Evolutionary conservation across 2,888 invertebrate genomes (phyloP), one percentile per base, ranked within the genome.

Genomic region (Trichogramma evanescens): DNA sequence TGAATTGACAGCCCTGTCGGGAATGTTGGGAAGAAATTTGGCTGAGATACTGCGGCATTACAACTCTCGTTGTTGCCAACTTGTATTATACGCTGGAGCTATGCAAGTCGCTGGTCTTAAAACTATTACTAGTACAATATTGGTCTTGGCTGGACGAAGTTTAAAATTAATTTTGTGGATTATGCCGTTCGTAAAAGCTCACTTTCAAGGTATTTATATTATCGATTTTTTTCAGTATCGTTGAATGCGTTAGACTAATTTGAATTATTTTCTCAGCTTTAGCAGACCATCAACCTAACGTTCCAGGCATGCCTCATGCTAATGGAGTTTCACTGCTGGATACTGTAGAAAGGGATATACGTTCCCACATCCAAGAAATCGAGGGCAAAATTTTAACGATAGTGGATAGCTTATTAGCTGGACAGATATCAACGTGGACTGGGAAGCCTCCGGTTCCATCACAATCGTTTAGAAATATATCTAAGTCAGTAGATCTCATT

Each of bases 1-100:
- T 52, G 76, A 93, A 70, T 81, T 95, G 58, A 86, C 89, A n/a
- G 83, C 89, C 38, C 83, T 92, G 56, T 87, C 92, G 26, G 86
- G 89, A 62, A 89, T 90, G 67, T 83, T 95, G 65, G 87, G 93
- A 48, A 85, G 91, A 63, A 86, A 93, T 74, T 85, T 95, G 69
- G 85, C 93, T n/a, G 96, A 96, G 77, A 80, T 97, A 56, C 80
- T 95, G 66, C 86, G 93, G 72, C 87, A 91, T 68, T 93, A 91
- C 71, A 93, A 93, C 79, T 92, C 92, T 5, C 84, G 90, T 61
- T 89, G 90, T 70, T 96, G 94, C 79, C 96, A 97, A 77, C 82
- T 99, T 68, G 93, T 99, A 58, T 82, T 99, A 58, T 98, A 97
- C 50, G 98, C 97, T 48, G 97, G 97, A 50, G 98, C 99, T 5